Percentiles rank a stretch among this genome's conserved stretches.
Conservation (phyloP, 2,888 invertebrate species). For the Trissonchulus latispiculum region DNA sequence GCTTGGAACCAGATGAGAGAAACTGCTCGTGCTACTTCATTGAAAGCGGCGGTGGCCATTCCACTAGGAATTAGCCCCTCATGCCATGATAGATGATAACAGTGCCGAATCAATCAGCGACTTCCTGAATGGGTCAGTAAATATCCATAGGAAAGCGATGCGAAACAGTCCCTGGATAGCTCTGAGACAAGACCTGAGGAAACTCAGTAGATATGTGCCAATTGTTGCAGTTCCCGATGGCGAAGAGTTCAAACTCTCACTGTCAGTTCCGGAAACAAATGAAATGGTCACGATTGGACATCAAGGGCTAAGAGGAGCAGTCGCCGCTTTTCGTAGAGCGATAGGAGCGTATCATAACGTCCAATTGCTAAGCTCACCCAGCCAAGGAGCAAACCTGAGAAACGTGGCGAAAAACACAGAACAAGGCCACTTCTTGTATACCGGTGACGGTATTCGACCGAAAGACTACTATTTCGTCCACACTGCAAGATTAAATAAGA, state of each 20-base stretch:
- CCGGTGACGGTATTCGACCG: neutral
- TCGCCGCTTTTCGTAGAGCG: neutral
- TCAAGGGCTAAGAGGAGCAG: neutral
- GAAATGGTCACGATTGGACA: neutral
- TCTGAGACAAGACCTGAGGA: too few species aligned
- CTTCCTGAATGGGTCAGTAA: too few species aligned
- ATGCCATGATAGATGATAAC: neutral
- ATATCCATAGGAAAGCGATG: too few species aligned
- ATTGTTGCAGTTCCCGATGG: too few species aligned
- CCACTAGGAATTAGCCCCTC: neutral
- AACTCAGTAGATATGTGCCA: too few species aligned
- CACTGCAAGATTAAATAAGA: neutral
- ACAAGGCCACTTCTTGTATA: neutral
- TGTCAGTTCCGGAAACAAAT: neutral
- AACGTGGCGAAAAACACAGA: neutral
- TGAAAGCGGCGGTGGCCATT: neutral
- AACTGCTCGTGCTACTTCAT: neutral
- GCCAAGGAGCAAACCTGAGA: neutral
- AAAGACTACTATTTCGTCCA: neutral
- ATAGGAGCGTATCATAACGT: neutral
- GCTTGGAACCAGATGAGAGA: neutral
- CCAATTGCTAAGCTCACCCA: neutral
- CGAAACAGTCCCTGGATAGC: too few species aligned
- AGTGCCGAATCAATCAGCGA: neutral
- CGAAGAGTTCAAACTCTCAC: neutral